phyloP scores from a whole-genome alignment of 2,113 vertebrate species.

The Pagrus major region DNA sequence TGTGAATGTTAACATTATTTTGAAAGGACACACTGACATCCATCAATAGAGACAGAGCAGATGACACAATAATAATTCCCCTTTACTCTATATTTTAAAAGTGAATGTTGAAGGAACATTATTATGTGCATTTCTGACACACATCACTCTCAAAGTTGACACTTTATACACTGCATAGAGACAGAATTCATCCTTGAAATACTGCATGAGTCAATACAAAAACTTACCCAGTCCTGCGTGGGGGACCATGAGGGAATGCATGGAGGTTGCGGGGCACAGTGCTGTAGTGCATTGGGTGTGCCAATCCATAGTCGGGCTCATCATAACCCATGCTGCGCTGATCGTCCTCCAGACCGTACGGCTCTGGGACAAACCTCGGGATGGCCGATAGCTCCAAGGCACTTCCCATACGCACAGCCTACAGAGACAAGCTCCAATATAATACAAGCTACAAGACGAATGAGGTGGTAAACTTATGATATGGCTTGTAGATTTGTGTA shows the following conservation, averaged over 20 bases:
- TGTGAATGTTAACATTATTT: background rate
- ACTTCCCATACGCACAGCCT: constrained; percentile 92
- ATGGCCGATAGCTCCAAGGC: constrained; percentile 88
- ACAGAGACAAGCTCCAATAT: constrained; percentile 16
- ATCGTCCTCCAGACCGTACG: constrained; percentile 94
- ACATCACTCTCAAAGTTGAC: background rate
- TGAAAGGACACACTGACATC: background rate
- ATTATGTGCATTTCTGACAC: background rate
- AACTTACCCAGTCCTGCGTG: constrained; percentile 90
- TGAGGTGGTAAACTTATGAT: background rate
- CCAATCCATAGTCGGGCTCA: constrained; percentile 92
- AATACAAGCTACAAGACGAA: background rate
- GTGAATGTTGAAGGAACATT: background rate
- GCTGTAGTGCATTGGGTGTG: constrained; percentile 88
- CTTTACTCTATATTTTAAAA: background rate
- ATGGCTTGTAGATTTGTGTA: background rate
- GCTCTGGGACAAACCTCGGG: constrained; percentile 90
- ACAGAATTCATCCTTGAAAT: background rate
- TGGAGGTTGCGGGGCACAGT: constrained; percentile 87
- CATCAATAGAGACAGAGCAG: background rate
- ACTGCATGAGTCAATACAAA: background rate
- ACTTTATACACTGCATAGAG: background rate
- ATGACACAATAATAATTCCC: background rate
- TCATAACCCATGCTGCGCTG: constrained; percentile 94
- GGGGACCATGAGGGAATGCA: constrained; percentile 83